phyloP scores from a whole-genome alignment of 1,140 invertebrate genomes.

The Tetranychus urticae region DNA sequence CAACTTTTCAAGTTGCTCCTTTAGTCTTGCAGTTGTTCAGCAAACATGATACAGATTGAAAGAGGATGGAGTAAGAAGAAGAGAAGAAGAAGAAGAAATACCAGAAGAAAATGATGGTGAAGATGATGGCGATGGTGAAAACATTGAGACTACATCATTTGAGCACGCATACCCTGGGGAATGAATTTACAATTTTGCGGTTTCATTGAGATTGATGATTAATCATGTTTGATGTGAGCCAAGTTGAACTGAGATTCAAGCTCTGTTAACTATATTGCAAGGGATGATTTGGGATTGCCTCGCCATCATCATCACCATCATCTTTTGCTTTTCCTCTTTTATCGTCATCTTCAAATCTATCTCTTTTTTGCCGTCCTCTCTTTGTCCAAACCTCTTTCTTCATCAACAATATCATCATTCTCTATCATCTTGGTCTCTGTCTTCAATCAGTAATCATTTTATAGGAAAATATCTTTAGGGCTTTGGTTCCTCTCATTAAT shows the following conservation, averaged over 20 bases:
- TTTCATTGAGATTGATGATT: not conserved
- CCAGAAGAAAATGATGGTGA: not conserved
- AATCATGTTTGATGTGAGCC: not conserved
- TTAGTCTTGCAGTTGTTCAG: too few species aligned
- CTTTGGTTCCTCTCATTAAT: not conserved
- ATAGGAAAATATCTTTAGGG: not conserved
- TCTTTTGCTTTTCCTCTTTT: not conserved
- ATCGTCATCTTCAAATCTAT: not conserved
- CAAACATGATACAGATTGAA: not conserved
- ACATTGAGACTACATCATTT: not conserved
- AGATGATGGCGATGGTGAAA: not conserved
- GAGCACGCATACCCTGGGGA: not conserved
- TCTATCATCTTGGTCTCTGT: not conserved
- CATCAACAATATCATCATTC: too few species aligned
- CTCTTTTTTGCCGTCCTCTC: too few species aligned
- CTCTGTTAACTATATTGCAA: not conserved
- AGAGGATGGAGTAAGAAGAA: not conserved
- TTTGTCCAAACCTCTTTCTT: too few species aligned
- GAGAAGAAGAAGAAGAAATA: not conserved
- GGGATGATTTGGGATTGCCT: slow-evolving; percentile 66
- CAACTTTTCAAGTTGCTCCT: too few species aligned
- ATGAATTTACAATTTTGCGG: not conserved
- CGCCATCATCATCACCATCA: not conserved
- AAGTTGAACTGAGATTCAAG: too few species aligned
- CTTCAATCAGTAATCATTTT: not conserved